A percentile compares a stretch with the other conserved stretches of the same genome.
phyloP scores from a whole-genome alignment of 2,888 invertebrate species.

The Acanthosepion esculentum region DNA sequence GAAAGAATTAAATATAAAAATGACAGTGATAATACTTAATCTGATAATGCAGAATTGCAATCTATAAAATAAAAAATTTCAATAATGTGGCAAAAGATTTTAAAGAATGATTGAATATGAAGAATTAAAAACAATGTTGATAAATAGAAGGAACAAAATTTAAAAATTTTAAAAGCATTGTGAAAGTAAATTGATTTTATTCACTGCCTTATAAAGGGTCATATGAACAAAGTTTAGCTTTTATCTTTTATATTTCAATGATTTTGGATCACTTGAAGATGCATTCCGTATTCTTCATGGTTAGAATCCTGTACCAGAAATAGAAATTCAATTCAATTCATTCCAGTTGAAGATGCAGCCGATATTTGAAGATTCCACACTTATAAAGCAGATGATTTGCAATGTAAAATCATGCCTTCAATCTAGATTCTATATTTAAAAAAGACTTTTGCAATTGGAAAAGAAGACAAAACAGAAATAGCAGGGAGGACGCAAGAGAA shows the following conservation, averaged over 20 bases:
- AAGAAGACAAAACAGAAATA: neutral
- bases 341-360: neutral
- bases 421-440: neutral
- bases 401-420: neutral
- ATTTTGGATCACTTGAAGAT: neutral
- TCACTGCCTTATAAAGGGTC: neutral
- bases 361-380: neutral
- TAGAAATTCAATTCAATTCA: neutral
- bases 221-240: neutral
- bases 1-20: neutral
- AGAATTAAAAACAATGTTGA: neutral
- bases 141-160: neutral
- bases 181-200: neutral
- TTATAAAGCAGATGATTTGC: neutral
- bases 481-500: neutral
- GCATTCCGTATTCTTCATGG: neutral
- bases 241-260: neutral
- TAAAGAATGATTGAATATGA: neutral
- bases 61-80: neutral
- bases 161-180: neutral
- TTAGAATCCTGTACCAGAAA: neutral
- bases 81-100: neutral
- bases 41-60: neutral
- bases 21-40: neutral
- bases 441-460: neutral